These are phyloP conservation scores for Plodia interpunctella DNA, from an alignment of 1,140 invertebrate species.

Conservation along the genomic window DNA sequence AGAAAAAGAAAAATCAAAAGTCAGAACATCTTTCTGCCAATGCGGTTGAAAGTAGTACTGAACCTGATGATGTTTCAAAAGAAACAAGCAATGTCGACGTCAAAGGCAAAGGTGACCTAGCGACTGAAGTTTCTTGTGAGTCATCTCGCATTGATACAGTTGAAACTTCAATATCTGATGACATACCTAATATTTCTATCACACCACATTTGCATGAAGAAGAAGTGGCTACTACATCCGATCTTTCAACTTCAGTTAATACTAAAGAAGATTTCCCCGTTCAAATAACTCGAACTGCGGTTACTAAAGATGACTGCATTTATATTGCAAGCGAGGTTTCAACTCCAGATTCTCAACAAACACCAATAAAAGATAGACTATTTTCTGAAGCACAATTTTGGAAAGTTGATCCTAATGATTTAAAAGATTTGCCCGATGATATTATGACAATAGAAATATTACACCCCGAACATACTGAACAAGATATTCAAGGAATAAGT, in stretches of 20 bases:
- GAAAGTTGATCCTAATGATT: constrained; percentile 49
- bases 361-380: constrained; percentile 62
- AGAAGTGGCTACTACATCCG: too few relatives aligned
- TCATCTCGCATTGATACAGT: too few relatives aligned
- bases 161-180: too few relatives aligned
- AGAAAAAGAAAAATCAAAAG: constrained; percentile 42
- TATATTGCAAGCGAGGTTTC: constrained; percentile 22
- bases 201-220: too few relatives aligned
- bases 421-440: constrained; percentile 21
- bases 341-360: constrained; percentile 60
- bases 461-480: neutral
- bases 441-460: neutral
- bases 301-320: too few relatives aligned
- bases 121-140: too few relatives aligned
- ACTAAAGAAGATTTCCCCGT: too few relatives aligned
- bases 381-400: constrained; percentile 68
- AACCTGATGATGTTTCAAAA: constrained; percentile 13
- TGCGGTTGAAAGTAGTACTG: constrained; percentile 8
- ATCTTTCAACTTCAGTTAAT: too few relatives aligned
- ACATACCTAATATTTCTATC: too few relatives aligned
- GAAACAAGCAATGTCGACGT: neutral
- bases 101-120: neutral
- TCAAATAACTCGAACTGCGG: too few relatives aligned
- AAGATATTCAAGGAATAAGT: neutral
- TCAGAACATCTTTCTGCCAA: neutral